Conservation (phyloP, 2,888 invertebrate species). For the Drosophila peninsularis region DNA sequence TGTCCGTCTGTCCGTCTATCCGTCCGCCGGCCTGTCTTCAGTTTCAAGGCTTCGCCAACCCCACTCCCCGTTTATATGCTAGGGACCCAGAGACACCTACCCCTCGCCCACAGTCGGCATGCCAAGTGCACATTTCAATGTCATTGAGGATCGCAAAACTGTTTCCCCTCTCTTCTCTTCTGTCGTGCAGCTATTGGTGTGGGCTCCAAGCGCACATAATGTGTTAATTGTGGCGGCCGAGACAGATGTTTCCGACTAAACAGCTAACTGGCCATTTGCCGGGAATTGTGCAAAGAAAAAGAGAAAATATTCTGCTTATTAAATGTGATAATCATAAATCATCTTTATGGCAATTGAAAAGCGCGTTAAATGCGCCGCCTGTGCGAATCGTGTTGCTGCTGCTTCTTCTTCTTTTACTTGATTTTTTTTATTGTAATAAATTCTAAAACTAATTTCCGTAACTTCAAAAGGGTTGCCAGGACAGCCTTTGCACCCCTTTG, state of each 20-base stretch:
- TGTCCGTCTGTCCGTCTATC: neutral
- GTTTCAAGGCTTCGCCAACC: constrained; percentile 55
- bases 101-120: constrained; percentile 43
- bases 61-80: neutral
- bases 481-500: constrained; percentile 44
- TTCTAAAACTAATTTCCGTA: constrained; percentile 82
- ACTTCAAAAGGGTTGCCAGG: constrained; percentile 35
- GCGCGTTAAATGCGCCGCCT: constrained; percentile 63
- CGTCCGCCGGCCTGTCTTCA: constrained; percentile 2
- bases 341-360: constrained; percentile 81
- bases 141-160: constrained; percentile 73
- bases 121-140: constrained; percentile 78
- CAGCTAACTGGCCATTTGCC: constrained; percentile 23
- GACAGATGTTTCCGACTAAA: constrained; percentile 29
- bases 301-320: constrained; percentile 70
- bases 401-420: constrained; percentile 6
- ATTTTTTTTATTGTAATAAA: constrained; percentile 70
- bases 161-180: constrained; percentile 2
- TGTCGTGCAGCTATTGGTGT: constrained; percentile 49
- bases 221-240: constrained; percentile 67
- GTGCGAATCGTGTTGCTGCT: constrained; percentile 9
- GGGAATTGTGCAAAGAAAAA: constrained; percentile 19
- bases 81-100: neutral
- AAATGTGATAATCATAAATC: constrained; percentile 81
- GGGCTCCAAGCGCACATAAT: constrained; percentile 50